These are phyloP conservation scores for Terrapene triunguis DNA, from an alignment of 2,113 vertebrate species.

Conservation along the genomic window DNA sequence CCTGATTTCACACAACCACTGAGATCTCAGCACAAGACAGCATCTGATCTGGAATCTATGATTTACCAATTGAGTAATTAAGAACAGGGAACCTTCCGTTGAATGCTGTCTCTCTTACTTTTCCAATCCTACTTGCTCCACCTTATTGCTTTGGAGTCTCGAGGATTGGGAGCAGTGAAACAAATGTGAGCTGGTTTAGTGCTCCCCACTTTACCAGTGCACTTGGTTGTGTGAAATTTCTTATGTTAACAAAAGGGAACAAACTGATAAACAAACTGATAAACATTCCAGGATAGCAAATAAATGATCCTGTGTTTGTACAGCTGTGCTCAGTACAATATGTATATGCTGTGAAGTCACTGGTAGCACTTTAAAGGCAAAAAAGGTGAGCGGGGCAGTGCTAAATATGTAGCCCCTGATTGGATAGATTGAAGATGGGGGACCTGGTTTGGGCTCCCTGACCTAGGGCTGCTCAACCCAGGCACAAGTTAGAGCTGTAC, in stretches of 20 bases:
- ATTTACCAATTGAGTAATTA: too few species aligned
- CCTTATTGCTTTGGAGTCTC: too few species aligned
- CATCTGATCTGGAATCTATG: too few species aligned
- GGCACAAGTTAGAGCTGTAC: neutral
- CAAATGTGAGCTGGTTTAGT: too few species aligned
- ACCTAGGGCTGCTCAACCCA: neutral
- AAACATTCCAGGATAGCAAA: neutral
- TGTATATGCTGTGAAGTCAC: neutral
- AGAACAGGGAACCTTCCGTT: too few species aligned
- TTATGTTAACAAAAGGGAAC: slow-evolving; percentile 15
- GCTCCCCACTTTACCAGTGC: too few species aligned
- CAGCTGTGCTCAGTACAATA: neutral
- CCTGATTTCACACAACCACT: too few species aligned
- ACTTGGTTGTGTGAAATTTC: neutral
- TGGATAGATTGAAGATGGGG: neutral
- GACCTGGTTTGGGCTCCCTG: neutral
- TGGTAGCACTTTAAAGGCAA: neutral
- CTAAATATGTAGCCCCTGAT: neutral
- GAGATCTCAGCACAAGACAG: too few species aligned
- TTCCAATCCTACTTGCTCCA: too few species aligned
- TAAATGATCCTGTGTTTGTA: neutral
- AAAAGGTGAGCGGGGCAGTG: neutral
- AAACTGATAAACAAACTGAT: neutral
- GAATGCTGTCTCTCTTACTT: too few species aligned
- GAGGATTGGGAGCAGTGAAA: too few species aligned